A percentile compares a stretch with the other conserved stretches of the same genome.
These are phyloP conservation scores for Eriosoma lanigerum DNA, from an alignment of 1,140 invertebrate genomes.

Conservation along the genomic window DNA sequence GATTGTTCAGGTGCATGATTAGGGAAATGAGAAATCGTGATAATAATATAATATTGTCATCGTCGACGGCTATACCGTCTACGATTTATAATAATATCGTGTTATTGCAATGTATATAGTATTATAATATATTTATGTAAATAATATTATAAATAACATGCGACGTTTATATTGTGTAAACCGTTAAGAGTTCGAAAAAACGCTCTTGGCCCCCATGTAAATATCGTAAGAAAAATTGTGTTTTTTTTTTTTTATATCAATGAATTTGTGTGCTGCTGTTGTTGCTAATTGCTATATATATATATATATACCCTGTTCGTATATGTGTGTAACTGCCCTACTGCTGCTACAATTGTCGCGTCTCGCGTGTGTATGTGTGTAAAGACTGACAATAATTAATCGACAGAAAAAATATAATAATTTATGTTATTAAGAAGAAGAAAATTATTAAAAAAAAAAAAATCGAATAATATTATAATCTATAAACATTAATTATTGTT, in stretches of 20 bases:
- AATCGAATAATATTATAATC: conserved; percentile 4
- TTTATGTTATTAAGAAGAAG: background rate
- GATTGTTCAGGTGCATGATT: conserved; percentile 75
- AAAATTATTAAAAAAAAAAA: conserved; percentile 3
- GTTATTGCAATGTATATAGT: too few relatives aligned
- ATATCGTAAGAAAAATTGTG: conserved; percentile 15
- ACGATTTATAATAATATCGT: too few relatives aligned
- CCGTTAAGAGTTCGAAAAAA: background rate
- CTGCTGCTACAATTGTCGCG: background rate
- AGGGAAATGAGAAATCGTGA: background rate
- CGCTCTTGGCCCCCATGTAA: background rate
- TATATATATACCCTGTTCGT: background rate
- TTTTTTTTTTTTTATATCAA: conserved; percentile 6
- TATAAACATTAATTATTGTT: conserved; percentile 34
- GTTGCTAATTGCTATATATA: background rate
- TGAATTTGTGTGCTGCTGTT: background rate
- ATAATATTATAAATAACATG: background rate
- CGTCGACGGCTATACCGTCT: background rate
- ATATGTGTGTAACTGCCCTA: conserved; percentile 22
- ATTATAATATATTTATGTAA: background rate
- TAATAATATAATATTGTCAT: conserved; percentile 17
- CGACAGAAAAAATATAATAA: background rate
- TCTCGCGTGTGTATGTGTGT: conserved; percentile 44
- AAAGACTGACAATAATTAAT: conserved; percentile 50
- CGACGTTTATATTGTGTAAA: background rate